Evolutionary conservation across 2,113 vertebrate genomes (phyloP), one percentile per base, ranked within the genome.

Genomic region (Cynoglossus semilaevis): DNA sequence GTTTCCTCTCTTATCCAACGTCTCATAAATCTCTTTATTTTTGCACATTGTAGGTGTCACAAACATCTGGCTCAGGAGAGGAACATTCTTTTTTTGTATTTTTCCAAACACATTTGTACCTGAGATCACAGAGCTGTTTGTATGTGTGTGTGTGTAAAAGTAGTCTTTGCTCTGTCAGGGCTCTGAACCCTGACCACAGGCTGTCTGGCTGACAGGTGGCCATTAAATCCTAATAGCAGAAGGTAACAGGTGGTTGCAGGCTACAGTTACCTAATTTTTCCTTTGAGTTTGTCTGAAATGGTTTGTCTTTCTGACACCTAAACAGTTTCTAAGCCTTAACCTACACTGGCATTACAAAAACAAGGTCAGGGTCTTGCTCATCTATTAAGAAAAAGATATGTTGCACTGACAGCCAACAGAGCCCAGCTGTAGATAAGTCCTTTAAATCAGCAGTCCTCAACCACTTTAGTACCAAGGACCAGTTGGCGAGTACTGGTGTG

Each of bases 161-260:
- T 18, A 34, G 65, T 49, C 55, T 67, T 54, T 51, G 9, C 8
- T 62, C 51, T 66, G 44, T 72, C 49, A 58, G 41, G 37, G 61
- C 54, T 62, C 58, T 77, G 51, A 82, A 80, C 71, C 58, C 58
- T 73, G 63, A 81, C 70, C 29, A 10, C 52, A 44, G 74, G 68
- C 69, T 8, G 67, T 67, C 52, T 80, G 73, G 64, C 43, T 54
- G 72, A 81, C 80, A 84, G 79, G 77, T 72, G 80, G 72, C 68
- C 58, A 70, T 87, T 72, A 83, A 81, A 74, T 46, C 41, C 46
- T 58, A 63, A 79, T 51, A 71, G 72, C 58, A 67, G 68, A 67
- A 51, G 7, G 65, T 55, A 83, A 83, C 80, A 85, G 83, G 76
- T 84, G 83, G 70, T 58, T 72, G 11, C 61, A 62, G 45, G 76